Evolutionary conservation across 2,797 vertebrate genomes (phyloP), one percentile per base, ranked within the genome.

Genomic region (Dendrocincla fuliginosa): DNA sequence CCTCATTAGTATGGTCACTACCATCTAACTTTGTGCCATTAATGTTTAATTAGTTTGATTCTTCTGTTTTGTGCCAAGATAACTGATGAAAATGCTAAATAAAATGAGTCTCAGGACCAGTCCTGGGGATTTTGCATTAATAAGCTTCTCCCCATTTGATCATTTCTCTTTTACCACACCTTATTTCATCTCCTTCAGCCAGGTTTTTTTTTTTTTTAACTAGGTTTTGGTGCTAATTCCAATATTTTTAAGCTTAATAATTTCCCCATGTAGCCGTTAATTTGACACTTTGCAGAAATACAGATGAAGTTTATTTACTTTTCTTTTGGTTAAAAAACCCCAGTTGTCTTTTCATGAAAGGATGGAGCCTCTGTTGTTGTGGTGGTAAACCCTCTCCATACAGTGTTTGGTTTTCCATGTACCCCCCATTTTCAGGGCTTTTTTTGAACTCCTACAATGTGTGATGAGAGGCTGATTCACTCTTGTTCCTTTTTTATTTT

Each of bases 1-100:
- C 50, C 74, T 95, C 88, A 70, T 90, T 88, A 67, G 50, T 32
- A 56, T 83, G 84, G 91, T 56, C 74, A 44, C 23, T 73, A 86
- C 70, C 56, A 44, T 76, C 88, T 76, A 76, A 63, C 70, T 94
- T 84, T 19, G 42, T 60, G 74, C 65, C 49, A 50, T 94, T 93
- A 79, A 69, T 56, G 32, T 88, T 94, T 90, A 84, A 91, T 87
- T 95, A 75, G 32, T 81, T 90, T 84, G 63, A 76, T 35, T 82
- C 74, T 93, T 81, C 52, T 69, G 13, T 79, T 91, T 84, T 8
- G 5, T 94, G 77, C 80, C 84, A 82, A 84, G 77, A 39, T 60
- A 95, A 73, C 77, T 70, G 49, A 89, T 76, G 70, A 82, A 95
- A 95, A 87, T 73, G 52, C 70, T 73, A 67, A 92, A 84, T 59